A percentile compares a stretch with the other conserved stretches of the same genome.
These are phyloP conservation scores for Cataglyphis livida DNA, from an alignment of 2,888 invertebrate genomes.

Conservation along the genomic window DNA sequence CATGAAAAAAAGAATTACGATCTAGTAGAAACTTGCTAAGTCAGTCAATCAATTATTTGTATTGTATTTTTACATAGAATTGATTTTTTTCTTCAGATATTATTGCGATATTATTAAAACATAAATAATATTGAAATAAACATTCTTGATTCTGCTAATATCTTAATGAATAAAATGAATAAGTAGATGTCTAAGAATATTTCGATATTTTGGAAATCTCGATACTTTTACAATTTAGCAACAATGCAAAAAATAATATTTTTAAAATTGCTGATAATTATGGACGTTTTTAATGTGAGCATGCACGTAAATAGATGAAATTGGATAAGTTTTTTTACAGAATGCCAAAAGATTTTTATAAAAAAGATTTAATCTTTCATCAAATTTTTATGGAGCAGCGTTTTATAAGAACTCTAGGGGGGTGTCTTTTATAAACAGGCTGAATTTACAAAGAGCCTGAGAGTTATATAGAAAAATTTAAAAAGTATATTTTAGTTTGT, in stretches of 20 bases:
- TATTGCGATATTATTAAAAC: background rate
- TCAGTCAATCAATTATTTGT: background rate
- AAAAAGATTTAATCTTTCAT: background rate
- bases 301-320: background rate
- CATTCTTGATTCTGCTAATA: background rate
- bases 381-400: background rate
- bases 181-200: background rate
- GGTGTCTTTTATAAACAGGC: background rate
- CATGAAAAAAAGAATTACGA: background rate
- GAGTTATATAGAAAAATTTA: background rate
- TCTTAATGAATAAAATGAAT: too few species aligned
- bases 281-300: background rate
- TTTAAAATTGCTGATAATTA: background rate
- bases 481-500: background rate
- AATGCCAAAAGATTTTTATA: background rate
- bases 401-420: background rate
- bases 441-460: background rate
- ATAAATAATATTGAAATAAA: background rate
- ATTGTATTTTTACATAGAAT: background rate
- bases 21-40: slow-evolving; percentile 9
- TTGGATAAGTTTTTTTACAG: background rate
- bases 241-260: background rate
- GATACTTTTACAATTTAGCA: background rate
- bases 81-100: background rate
- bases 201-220: background rate